A percentile compares a stretch with the other conserved stretches of the same genome.
These are phyloP conservation scores for Vultur gryphus DNA, from an alignment of 2,797 vertebrate genomes.

Conservation along the genomic window DNA sequence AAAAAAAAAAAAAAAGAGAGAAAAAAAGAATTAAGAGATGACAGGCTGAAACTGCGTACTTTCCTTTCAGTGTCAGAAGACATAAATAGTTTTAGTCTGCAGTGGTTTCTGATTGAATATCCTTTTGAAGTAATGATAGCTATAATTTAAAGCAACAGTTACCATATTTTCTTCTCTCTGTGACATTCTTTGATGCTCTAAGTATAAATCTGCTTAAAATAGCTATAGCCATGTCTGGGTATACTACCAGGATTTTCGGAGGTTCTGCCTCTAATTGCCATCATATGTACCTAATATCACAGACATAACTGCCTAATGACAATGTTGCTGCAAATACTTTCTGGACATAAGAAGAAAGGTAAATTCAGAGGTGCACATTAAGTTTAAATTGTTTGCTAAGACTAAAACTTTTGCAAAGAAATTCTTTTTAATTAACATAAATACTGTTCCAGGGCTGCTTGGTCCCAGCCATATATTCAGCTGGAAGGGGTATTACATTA, in stretches of 20 bases:
- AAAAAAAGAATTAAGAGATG: slow-evolving; percentile 53
- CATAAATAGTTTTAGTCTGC: slow-evolving; percentile 74
- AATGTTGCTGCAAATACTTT: slow-evolving; percentile 60
- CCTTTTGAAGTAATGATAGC: slow-evolving; percentile 84
- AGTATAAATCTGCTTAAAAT: slow-evolving; percentile 80
- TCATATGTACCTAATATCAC: slow-evolving; percentile 77
- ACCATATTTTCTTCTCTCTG: slow-evolving; percentile 78
- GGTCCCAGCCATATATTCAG: neutral
- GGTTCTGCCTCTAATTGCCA: slow-evolving; percentile 74
- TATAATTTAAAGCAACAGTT: slow-evolving; percentile 84
- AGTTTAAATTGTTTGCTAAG: slow-evolving; percentile 39
- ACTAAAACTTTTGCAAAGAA: slow-evolving; percentile 33
- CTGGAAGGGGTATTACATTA: neutral
- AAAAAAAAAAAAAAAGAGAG: neutral
- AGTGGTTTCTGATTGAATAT: slow-evolving; percentile 77
- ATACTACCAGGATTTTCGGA: slow-evolving; percentile 63
- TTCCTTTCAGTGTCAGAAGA: slow-evolving; percentile 75
- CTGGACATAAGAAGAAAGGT: slow-evolving; percentile 59
- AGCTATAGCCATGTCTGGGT: slow-evolving; percentile 63
- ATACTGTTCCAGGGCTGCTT: neutral
- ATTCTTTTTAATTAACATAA: slow-evolving; percentile 56
- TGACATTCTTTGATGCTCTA: slow-evolving; percentile 76
- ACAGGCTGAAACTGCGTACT: slow-evolving; percentile 68
- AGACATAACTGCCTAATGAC: slow-evolving; percentile 58
- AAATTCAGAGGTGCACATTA: slow-evolving; percentile 35